Evolutionary conservation across 2,113 vertebrate species (phyloP).

Genomic region (Beaufortia kweichowensis): DNA sequence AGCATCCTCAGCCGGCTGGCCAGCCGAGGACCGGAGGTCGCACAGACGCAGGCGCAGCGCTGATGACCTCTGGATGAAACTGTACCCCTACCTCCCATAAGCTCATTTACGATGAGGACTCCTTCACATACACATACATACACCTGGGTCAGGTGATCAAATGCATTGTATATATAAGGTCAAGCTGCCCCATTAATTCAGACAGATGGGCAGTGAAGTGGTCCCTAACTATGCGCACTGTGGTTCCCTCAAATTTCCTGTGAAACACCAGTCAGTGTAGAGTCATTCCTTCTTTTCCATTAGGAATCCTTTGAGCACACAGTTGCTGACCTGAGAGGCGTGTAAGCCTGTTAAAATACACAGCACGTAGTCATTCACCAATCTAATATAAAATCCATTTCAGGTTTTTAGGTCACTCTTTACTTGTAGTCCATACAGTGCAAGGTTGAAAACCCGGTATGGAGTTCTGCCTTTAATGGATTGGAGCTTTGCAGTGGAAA

Average conservation of each 20-base stretch:
- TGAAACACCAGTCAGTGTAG: conserved; percentile 15
- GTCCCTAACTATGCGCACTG: conserved; percentile 6
- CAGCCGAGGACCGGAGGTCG: conserved; percentile 85
- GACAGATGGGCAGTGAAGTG: not conserved
- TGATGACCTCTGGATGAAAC: conserved; percentile 54
- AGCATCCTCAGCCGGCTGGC: conserved; percentile 97
- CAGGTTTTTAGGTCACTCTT: conserved; percentile 23
- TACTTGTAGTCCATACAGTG: not conserved
- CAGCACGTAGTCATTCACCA: not conserved
- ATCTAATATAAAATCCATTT: conserved; percentile 14
- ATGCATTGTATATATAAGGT: not conserved
- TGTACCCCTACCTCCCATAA: conserved; percentile 11
- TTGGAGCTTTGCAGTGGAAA: not conserved
- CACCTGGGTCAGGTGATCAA: conserved; percentile 29
- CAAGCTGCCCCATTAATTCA: conserved; percentile 13
- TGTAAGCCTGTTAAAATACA: conserved; percentile 2
- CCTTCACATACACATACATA: not conserved
- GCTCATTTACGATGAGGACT: conserved; percentile 30
- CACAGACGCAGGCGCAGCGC: conserved; percentile 84
- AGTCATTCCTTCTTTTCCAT: conserved; percentile 22
- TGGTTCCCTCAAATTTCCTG: conserved; percentile 5
- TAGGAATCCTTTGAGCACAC: not conserved
- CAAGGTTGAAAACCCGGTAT: conserved; percentile 5
- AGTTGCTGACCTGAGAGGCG: conserved; percentile 4
- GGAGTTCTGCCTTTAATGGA: conserved; percentile 10